Percentiles rank a stretch among this genome's conserved stretches.
These are phyloP conservation scores for Leptopilina drosophilae DNA, from an alignment of 2,888 invertebrate species.

Conservation along the genomic window DNA sequence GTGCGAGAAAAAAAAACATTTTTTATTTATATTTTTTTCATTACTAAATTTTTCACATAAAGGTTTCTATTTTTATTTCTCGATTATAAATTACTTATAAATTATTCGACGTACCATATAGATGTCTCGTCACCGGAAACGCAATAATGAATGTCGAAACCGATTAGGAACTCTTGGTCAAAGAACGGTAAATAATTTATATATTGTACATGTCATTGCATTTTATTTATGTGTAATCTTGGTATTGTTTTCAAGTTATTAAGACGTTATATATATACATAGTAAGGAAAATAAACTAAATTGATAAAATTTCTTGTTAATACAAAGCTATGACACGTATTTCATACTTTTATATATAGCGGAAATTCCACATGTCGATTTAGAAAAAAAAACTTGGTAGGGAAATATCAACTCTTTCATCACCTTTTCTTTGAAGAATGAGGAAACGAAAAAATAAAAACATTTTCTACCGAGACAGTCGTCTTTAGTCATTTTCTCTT, in stretches of 20 bases:
- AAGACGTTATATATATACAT: no score
- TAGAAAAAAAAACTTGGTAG: no score
- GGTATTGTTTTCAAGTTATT: constrained; percentile 43
- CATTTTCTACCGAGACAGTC: constrained; percentile 47
- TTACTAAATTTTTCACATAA: no score
- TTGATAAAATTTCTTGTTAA: no score
- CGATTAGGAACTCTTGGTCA: constrained; percentile 42
- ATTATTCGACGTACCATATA: neutral
- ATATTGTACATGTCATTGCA: constrained; percentile 48
- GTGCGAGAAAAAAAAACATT: no score
- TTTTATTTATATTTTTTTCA: no score
- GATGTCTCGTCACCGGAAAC: constrained; percentile 10
- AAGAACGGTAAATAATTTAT: constrained; percentile 50
- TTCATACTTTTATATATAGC: no score
- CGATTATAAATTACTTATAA: constrained; percentile 19
- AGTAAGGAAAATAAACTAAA: no score
- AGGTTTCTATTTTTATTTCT: neutral
- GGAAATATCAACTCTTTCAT: no score
- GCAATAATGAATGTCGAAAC: constrained; percentile 32
- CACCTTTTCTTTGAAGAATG: no score
- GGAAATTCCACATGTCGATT: no score
- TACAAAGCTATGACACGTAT: neutral
- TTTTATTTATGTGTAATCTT: constrained; percentile 6
- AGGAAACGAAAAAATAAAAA: constrained; percentile 24
- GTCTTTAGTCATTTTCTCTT: neutral